These are phyloP conservation scores for Cecidostiba fungosa DNA, from an alignment of 2,888 invertebrate species.

Conservation along the genomic window DNA sequence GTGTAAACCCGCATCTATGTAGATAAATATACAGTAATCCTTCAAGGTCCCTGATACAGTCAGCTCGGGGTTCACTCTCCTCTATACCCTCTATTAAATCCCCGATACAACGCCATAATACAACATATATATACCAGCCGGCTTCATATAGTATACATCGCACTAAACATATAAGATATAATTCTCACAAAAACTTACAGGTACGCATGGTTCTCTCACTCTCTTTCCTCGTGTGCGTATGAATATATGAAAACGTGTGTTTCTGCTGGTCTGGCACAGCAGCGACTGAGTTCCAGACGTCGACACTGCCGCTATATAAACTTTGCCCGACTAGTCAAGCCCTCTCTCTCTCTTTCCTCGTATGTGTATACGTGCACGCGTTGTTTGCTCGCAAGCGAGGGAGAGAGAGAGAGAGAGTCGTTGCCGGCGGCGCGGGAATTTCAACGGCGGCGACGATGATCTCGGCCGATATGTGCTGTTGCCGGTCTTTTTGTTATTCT, in stretches of 20 bases:
- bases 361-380: background rate
- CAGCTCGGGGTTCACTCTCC: background rate
- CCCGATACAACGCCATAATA: too few relatives aligned
- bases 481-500: background rate
- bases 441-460: background rate
- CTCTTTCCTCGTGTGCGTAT: background rate
- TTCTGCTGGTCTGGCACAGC: slow-evolving; percentile 23
- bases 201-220: slow-evolving; percentile 7
- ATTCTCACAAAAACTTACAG: slow-evolving; percentile 9
- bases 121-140: background rate
- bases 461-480: background rate
- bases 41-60: background rate
- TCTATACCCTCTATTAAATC: too few relatives aligned
- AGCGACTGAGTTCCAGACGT: slow-evolving; percentile 41
- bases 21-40: background rate
- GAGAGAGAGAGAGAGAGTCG: background rate
- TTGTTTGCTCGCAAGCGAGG: background rate
- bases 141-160: background rate
- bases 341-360: background rate
- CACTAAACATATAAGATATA: background rate
- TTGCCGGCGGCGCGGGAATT: slow-evolving; percentile 9
- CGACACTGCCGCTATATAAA: slow-evolving; percentile 48
- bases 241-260: background rate
- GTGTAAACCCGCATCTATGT: too few relatives aligned
- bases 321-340: slow-evolving; percentile 28